Evolutionary conservation across 2,888 invertebrate species (phyloP), one percentile per base, ranked within the genome.

Genomic region (Chrysotoxum bicinctum): DNA sequence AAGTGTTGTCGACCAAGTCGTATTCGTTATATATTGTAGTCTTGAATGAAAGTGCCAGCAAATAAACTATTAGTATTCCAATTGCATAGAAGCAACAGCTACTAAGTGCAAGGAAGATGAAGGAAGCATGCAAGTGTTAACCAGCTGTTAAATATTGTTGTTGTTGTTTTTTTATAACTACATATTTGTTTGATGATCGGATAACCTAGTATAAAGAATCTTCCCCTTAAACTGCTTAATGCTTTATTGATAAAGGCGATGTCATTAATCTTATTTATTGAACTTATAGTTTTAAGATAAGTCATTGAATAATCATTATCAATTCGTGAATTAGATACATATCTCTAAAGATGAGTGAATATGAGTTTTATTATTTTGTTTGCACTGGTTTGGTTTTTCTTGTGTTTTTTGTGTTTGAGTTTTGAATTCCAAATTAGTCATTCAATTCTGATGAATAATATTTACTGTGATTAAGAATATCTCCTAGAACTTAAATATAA

Each of bases 31-130:
- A 21, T 58, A 1, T 37, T 37, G 2, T 7, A 3, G 14, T 14
- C 6, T 32, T 35, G 9, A 48, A 66, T 48, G 48, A 48, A 37
- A 73, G 23, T 58, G 37, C 9, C 30, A 14, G 12, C 23, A 43
- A 64, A 54, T 50, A 40, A 16, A n/a, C 62, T 48, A 75, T 75
- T 81, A 70, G 56, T 64, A 81, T 81, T 76, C 81, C 52, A 72
- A 66, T 45, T 66, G 70, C 69, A 76, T 43, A 64, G 7, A 10
- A 43, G 64, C 56, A 66, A 50, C 26, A 58, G 37, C 54, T 52
- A 52, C 23, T 32, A 14, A 60, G 66, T 60, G 14, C n/a, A 32
- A 56, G 19, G 56, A 56, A 32, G 50, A 73, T 73, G 56, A 70
- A 60, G 45, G 35, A 66, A 68, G 40, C 26, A 52, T 66, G 66